Evolutionary conservation across 2,888 invertebrate species (phyloP).

Genomic region (Vesta saturnalis): DNA sequence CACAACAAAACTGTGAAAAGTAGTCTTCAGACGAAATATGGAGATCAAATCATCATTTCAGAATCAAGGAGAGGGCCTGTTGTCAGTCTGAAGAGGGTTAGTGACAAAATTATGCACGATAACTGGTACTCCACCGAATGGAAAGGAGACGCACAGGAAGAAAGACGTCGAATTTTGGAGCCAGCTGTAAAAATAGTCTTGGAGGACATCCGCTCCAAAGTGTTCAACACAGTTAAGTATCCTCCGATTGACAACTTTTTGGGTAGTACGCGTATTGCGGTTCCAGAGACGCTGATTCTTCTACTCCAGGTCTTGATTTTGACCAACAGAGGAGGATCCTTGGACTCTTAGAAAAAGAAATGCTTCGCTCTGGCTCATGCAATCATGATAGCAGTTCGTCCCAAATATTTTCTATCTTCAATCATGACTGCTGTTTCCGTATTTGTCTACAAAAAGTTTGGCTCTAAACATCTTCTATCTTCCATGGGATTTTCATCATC

Average conservation of each 20-base stretch:
- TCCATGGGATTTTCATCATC: not conserved
- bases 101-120: not conserved
- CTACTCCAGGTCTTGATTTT: not conserved
- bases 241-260: not conserved
- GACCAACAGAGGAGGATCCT: not conserved
- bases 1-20: not conserved
- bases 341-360: not conserved
- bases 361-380: not conserved
- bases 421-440: not conserved
- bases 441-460: not conserved
- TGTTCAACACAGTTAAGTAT: not conserved
- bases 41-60: not conserved
- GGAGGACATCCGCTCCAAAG: not conserved
- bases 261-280: not conserved
- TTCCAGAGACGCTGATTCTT: not conserved
- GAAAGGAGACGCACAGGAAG: not conserved
- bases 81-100: not conserved
- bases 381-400: not conserved
- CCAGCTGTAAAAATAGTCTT: not conserved
- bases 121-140: not conserved
- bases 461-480: not conserved
- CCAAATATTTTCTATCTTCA: not conserved
- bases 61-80: not conserved
- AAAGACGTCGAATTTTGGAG: not conserved
- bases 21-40: not conserved